Conservation (phyloP, 1,140 invertebrate species). For the Cotesia vestalis region DNA sequence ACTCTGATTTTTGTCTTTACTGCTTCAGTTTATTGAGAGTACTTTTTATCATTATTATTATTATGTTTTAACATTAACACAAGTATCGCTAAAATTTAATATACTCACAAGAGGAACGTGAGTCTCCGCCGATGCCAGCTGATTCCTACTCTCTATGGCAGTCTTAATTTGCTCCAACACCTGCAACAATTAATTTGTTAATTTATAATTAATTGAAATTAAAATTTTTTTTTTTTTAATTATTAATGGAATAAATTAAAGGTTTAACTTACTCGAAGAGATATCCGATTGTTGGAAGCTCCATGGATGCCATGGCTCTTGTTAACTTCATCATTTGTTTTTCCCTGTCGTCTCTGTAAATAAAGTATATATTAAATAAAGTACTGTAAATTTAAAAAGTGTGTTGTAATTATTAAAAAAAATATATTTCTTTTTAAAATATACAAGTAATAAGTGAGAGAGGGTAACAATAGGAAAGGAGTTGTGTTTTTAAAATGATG, state of each 20-base stretch:
- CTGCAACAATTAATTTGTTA: slow-evolving; percentile 45
- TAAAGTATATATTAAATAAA: neutral
- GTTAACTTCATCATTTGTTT: slow-evolving; percentile 54
- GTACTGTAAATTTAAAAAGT: slow-evolving; percentile 28
- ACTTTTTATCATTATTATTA: slow-evolving; percentile 4
- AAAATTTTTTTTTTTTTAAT: no score
- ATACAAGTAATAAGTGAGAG: neutral
- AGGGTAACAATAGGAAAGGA: slow-evolving; percentile 10
- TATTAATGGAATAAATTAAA: neutral
- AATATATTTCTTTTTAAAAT: slow-evolving; percentile 18
- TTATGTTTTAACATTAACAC: slow-evolving; percentile 14
- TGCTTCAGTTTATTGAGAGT: neutral
- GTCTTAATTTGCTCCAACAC: slow-evolving; percentile 65
- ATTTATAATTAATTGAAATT: neutral
- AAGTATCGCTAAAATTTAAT: slow-evolving; percentile 11
- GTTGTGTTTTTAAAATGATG: slow-evolving; percentile 25
- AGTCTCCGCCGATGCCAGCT: slow-evolving; percentile 51
- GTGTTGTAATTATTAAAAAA: slow-evolving; percentile 31
- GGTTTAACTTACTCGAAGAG: slow-evolving; percentile 53
- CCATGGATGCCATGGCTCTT: slow-evolving; percentile 54
- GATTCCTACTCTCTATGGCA: slow-evolving; percentile 63
- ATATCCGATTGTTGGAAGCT: slow-evolving; percentile 57
- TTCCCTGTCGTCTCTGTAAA: slow-evolving; percentile 57
- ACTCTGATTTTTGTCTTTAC: neutral
- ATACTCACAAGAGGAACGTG: slow-evolving; percentile 51